These are phyloP conservation scores for Alentia gelatinosa DNA, from an alignment of 2,888 invertebrate genomes.

Conservation along the genomic window DNA sequence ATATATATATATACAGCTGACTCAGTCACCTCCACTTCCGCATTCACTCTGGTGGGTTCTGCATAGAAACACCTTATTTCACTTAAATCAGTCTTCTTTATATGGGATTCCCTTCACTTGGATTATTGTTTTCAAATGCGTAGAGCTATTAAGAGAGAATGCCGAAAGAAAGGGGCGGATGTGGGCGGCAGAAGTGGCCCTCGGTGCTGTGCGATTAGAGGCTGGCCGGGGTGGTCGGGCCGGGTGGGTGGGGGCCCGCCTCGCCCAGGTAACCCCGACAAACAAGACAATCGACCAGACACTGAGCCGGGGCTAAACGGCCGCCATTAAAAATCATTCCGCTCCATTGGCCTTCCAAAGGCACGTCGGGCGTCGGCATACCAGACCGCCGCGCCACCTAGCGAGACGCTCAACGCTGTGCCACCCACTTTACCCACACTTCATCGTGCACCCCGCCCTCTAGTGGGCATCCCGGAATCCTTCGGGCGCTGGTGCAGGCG, in stretches of 20 bases:
- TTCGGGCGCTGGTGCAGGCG: too few relatives aligned
- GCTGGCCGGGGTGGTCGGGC: background rate
- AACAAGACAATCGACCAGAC: constrained; percentile 41
- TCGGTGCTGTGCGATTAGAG: background rate
- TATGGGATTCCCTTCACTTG: too few relatives aligned
- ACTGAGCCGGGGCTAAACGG: background rate
- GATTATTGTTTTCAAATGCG: too few relatives aligned
- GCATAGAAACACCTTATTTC: too few relatives aligned
- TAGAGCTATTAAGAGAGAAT: background rate
- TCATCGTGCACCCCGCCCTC: background rate
- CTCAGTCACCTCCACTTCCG: too few relatives aligned
- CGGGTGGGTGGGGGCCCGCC: background rate
- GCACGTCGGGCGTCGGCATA: background rate
- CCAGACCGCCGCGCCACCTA: background rate
- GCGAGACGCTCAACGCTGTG: background rate
- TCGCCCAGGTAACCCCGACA: constrained; percentile 17
- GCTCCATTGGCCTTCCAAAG: background rate
- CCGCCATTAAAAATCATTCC: constrained; percentile 26
- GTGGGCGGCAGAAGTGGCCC: background rate
- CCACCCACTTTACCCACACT: background rate
- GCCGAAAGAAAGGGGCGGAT: background rate
- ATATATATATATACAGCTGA: too few relatives aligned
- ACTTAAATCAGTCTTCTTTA: too few relatives aligned
- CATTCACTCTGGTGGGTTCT: too few relatives aligned
- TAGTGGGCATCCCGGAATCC: too few relatives aligned